Evolutionary conservation across 2,113 vertebrate species (phyloP).

Genomic region (Plestiodon gilberti): DNA sequence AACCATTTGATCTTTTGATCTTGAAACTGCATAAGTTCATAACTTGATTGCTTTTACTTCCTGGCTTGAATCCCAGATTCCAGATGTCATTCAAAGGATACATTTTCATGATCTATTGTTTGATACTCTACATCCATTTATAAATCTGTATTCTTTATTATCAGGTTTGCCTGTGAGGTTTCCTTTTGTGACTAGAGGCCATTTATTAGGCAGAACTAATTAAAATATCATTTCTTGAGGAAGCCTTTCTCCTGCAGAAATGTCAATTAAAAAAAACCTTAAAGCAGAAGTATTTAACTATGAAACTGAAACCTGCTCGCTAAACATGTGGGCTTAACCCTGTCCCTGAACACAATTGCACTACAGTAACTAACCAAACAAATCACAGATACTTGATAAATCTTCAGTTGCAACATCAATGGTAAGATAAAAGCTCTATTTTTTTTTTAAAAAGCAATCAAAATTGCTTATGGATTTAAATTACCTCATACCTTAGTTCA

Average conservation of each 20-base stretch:
- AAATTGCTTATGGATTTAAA: conserved; percentile 31
- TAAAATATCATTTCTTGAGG: conserved; percentile 39
- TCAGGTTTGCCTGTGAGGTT: conserved; percentile 17
- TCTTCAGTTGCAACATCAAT: neutral
- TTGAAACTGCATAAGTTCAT: conserved; percentile 58
- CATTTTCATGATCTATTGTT: conserved; percentile 58
- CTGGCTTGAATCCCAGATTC: conserved; percentile 73
- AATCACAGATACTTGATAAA: conserved; percentile 47
- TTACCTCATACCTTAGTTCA: neutral
- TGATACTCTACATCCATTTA: conserved; percentile 55
- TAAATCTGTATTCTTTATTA: conserved; percentile 28
- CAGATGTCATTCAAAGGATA: conserved; percentile 68
- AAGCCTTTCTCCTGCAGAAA: neutral
- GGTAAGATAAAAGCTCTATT: conserved; percentile 35
- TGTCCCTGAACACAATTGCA: conserved; percentile 10
- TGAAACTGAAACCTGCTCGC: conserved; percentile 8
- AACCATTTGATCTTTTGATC: conserved; percentile 70
- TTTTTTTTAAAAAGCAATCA: conserved; percentile 31
- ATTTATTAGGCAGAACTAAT: conserved; percentile 27
- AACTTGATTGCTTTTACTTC: conserved; percentile 72
- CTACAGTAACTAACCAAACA: conserved; percentile 11
- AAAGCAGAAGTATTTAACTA: conserved; percentile 37
- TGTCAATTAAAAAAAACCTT: neutral
- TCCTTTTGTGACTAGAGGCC: neutral
- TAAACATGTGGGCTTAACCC: conserved; percentile 25